A percentile compares a stretch with the other conserved stretches of the same genome.
These are phyloP conservation scores for Syrphus vitripennis DNA, from an alignment of 2,888 invertebrate species.

Conservation along the genomic window DNA sequence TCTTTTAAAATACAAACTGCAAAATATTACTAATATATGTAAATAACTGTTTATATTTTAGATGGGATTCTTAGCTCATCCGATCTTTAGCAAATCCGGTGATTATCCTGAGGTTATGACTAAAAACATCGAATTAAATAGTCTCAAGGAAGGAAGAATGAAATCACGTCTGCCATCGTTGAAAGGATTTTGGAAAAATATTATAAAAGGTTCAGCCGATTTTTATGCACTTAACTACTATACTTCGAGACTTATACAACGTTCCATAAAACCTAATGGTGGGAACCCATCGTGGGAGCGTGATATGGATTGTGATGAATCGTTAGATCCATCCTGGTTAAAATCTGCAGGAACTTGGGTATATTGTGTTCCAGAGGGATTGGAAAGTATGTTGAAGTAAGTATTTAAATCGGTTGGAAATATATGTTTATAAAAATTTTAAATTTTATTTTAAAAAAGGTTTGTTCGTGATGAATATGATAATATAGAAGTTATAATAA, in stretches of 20 bases:
- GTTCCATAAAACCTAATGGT: slow-evolving; percentile 72
- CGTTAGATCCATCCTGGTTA: slow-evolving; percentile 75
- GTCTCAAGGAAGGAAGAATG: slow-evolving; percentile 75
- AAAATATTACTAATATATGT: no score
- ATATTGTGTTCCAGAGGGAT: slow-evolving; percentile 14
- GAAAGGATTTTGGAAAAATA: slow-evolving; percentile 69
- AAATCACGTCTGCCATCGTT: slow-evolving; percentile 75
- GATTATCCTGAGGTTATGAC: slow-evolving; percentile 78
- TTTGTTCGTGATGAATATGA: slow-evolving; percentile 84
- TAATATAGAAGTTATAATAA: slow-evolving; percentile 83
- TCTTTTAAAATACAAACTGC: no score
- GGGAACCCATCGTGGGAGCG: slow-evolving; percentile 82
- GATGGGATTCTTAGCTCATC: slow-evolving; percentile 79
- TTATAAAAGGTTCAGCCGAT: slow-evolving; percentile 75
- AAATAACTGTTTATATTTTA: no score
- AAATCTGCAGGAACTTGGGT: slow-evolving; percentile 70
- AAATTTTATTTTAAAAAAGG: slow-evolving; percentile 46
- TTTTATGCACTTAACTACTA: slow-evolving; percentile 77
- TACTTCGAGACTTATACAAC: slow-evolving; percentile 73
- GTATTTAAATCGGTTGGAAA: slow-evolving; percentile 74
- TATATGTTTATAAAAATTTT: background rate
- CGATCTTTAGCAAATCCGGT: slow-evolving; percentile 76
- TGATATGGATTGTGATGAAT: slow-evolving; percentile 78
- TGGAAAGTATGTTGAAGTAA: slow-evolving; percentile 21
- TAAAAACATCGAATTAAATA: slow-evolving; percentile 75